Conservation (phyloP, 2,113 vertebrate species). For the Scomber japonicus region DNA sequence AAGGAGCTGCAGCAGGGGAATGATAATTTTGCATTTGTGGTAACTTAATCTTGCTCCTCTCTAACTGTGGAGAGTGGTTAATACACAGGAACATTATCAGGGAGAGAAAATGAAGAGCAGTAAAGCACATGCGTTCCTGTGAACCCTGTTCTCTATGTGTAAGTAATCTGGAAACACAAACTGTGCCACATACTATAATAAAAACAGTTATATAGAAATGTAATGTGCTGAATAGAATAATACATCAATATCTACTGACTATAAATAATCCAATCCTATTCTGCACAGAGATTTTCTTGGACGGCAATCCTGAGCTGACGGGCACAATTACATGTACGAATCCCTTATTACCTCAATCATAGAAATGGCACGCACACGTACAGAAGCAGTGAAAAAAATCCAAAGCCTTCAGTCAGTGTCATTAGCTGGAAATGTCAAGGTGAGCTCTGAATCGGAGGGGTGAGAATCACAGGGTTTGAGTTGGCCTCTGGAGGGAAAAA, state of each 20-base stretch:
- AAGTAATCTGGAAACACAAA: too few species aligned
- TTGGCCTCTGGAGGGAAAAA: constrained; percentile 43
- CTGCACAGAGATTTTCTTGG: constrained; percentile 10
- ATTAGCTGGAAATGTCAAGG: constrained; percentile 79
- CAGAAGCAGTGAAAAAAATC: constrained; percentile 32
- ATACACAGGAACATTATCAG: not conserved
- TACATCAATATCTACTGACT: too few species aligned
- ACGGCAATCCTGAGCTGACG: constrained; percentile 17
- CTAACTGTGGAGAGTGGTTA: not conserved
- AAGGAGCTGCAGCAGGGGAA: too few species aligned
- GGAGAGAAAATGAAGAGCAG: not conserved
- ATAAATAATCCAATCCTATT: not conserved
- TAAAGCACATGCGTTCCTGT: too few species aligned
- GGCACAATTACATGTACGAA: constrained; percentile 44
- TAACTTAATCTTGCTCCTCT: too few species aligned
- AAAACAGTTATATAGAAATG: not conserved
- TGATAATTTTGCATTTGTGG: too few species aligned
- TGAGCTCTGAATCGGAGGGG: constrained; percentile 52
- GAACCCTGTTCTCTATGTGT: too few species aligned
- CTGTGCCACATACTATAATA: not conserved
- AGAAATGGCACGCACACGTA: constrained; percentile 34
- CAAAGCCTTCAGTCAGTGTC: constrained; percentile 46
- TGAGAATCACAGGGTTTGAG: constrained; percentile 28
- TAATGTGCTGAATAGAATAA: not conserved
- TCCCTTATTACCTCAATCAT: constrained; percentile 58